These are phyloP conservation scores for Drosophila trapezifrons DNA, from an alignment of 1,140 invertebrate species.

Conservation along the genomic window DNA sequence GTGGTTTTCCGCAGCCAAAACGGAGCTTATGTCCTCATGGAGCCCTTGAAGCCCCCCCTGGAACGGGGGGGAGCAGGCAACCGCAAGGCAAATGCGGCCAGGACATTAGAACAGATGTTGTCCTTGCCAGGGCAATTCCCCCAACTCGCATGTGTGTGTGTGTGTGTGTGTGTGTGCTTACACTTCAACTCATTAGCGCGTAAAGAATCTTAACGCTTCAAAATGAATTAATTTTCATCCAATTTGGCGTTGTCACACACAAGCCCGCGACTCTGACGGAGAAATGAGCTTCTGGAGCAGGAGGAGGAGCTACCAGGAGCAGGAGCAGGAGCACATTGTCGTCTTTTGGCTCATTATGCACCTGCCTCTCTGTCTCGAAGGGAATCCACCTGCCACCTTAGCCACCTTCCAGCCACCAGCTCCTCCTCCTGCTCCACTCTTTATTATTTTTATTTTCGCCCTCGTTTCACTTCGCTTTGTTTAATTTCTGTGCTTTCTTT, in stretches of 20 bases:
- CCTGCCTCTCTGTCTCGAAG: conserved; percentile 33
- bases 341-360: conserved; percentile 66
- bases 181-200: conserved; percentile 81
- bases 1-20: conserved; percentile 40
- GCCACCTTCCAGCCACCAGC: too few relatives aligned
- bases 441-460: conserved; percentile 25
- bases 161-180: conserved; percentile 27
- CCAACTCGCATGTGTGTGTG: background rate
- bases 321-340: conserved; percentile 38
- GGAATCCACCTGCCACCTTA: background rate
- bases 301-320: conserved; percentile 2
- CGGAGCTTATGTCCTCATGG: conserved; percentile 4
- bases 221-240: conserved; percentile 82
- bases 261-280: conserved; percentile 12
- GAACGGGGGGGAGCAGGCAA: conserved; percentile 11
- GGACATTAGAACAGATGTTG: conserved; percentile 64
- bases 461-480: conserved; percentile 32
- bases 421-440: background rate
- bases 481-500: conserved; percentile 39
- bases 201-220: conserved; percentile 80
- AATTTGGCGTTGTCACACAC: conserved; percentile 69
- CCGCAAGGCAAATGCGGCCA: conserved; percentile 55
- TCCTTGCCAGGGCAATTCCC: conserved; percentile 30
- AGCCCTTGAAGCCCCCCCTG: too few relatives aligned
- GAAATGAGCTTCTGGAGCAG: background rate